Evolutionary conservation across 2,113 vertebrate species (phyloP), one percentile per base, ranked within the genome.

Genomic region (Gadus macrocephalus): DNA sequence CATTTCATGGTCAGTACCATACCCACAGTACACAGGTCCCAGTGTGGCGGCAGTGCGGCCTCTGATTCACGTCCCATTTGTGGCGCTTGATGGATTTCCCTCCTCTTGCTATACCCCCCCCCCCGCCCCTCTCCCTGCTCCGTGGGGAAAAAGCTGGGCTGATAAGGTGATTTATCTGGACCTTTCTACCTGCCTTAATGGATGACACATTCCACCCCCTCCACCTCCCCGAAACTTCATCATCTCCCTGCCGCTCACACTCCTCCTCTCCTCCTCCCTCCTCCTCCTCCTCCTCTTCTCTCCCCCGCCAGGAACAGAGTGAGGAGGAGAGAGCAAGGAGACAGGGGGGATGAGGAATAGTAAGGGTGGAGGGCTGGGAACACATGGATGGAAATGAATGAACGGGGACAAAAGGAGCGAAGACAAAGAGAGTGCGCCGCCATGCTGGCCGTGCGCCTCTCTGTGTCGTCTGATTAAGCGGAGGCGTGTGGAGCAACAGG

Each of bases 161-260:
- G 87, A 91, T 86, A 87, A 89, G 89, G 89, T 92, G 89, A 92
- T 92, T 92, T 92, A 91, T 92, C 86, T 89, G 85, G 88, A 86
- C 89, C 84, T 86, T 87, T 87, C 87, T 84, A 88, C 89, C 87
- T 87, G 78, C 80, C 66, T 83, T 92, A 92, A 92, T 91, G 87
- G 90, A 92, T 92, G 86, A 88, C 83, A 90, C 88, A 85, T 83
- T 85, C 89, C 42, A 49, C 42, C 42, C 42, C 7, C 7, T 14
- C 42, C 6, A 9, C 42, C 42, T 14, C 42, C 42, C 42, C 76
- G 84, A 90, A 90, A 91, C 90, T 92, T 91, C 89, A 90, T 91
- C 89, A 91, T 90, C 87, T 83, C 82, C 81, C 77, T 73, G 83
- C 77, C 73, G 76, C 79, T 72, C 62, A 75, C 74, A 49, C 7